Conservation (phyloP, 2,113 vertebrate species). For the Prochilodus magdalenae region DNA sequence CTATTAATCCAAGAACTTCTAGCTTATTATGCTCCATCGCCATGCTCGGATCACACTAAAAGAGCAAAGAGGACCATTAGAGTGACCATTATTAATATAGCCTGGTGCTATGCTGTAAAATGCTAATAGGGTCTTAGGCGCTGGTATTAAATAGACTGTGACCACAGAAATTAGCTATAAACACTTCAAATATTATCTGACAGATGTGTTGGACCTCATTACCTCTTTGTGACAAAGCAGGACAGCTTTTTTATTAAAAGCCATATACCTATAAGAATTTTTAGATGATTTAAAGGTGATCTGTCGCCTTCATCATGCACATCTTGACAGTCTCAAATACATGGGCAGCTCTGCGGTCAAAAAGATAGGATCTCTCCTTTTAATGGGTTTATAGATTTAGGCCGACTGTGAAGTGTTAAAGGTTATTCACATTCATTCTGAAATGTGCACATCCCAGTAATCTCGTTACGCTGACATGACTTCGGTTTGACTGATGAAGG, state of each 20-base stretch:
- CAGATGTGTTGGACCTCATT: not conserved
- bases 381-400: not conserved
- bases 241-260: not conserved
- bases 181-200: not conserved
- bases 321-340: not conserved
- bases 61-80: no score
- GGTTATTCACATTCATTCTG: not conserved
- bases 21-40: no score
- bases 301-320: not conserved
- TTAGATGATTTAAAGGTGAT: not conserved
- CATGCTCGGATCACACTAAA: no score
- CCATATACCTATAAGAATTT: not conserved
- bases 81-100: no score
- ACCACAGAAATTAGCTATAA: not conserved
- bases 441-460: not conserved
- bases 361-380: not conserved
- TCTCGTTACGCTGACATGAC: no score
- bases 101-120: no score
- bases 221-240: not conserved
- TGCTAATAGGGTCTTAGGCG: no score
- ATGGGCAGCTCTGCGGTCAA: not conserved
- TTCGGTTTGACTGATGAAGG: slow-evolving; percentile 27
- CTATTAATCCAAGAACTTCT: no score
- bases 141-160: not conserved
- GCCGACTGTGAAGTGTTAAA: not conserved